Evolutionary conservation across 2,888 invertebrate species (phyloP).

Genomic region (Lasioglossum leucozonium): DNA sequence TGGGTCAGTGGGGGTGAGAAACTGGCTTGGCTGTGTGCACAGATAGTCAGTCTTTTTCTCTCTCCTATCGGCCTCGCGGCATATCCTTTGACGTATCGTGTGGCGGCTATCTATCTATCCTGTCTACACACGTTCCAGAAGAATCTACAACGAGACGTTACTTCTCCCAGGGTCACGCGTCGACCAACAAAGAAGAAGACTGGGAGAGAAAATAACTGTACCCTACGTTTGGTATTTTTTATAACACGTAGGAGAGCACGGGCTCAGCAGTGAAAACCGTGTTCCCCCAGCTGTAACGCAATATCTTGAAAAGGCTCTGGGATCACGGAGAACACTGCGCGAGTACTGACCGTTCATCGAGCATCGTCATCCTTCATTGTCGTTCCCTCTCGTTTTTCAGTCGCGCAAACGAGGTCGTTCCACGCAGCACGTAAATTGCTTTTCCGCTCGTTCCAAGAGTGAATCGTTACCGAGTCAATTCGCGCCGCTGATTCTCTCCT

Average conservation of each 20-base stretch:
- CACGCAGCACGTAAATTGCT: conserved; percentile 44
- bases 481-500: conserved; percentile 28
- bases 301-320: conserved; percentile 78
- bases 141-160: neutral
- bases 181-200: neutral
- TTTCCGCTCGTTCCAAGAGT: conserved; percentile 49
- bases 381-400: conserved; percentile 25
- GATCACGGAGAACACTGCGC: conserved; percentile 83
- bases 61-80: conserved; percentile 89
- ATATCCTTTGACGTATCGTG: conserved; percentile 76
- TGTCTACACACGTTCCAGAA: conserved; percentile 15
- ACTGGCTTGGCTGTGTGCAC: conserved; percentile 87
- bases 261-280: conserved; percentile 83
- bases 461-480: conserved; percentile 20
- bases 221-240: conserved; percentile 13
- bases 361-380: conserved; percentile 32
- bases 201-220: neutral
- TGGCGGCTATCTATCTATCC: neutral
- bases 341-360: conserved; percentile 76
- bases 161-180: neutral
- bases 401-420: conserved; percentile 12
- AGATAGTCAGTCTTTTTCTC: conserved; percentile 92
- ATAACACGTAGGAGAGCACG: conserved; percentile 48
- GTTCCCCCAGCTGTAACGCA: conserved; percentile 81
- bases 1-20: conserved; percentile 88